A percentile compares a stretch with the other conserved stretches of the same genome.
Evolutionary conservation across 1,140 invertebrate species (phyloP).

Genomic region (Calliphora vicina): DNA sequence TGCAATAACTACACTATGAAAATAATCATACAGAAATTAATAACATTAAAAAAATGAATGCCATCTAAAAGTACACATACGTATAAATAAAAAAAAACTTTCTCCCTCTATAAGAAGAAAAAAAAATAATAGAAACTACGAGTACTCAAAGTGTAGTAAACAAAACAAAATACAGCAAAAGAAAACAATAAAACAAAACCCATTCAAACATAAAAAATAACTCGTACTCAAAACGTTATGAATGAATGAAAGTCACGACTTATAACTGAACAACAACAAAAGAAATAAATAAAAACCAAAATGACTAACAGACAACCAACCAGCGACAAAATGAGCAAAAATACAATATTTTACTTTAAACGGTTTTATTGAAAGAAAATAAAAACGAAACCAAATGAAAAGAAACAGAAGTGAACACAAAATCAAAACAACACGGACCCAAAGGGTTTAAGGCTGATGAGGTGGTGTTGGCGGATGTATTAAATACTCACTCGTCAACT

Average conservation of each 20-base stretch:
- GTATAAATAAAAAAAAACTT: background rate
- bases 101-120: background rate
- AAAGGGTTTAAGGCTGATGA: background rate
- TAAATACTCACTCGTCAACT: background rate
- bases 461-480: background rate
- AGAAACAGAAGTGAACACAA: background rate
- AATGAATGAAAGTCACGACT: conserved; percentile 12
- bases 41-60: background rate
- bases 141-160: background rate
- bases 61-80: background rate
- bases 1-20: background rate
- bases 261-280: background rate
- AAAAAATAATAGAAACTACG: background rate
- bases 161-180: background rate
- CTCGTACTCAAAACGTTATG: background rate
- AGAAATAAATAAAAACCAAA: background rate
- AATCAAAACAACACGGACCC: background rate
- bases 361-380: background rate
- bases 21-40: background rate
- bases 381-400: background rate
- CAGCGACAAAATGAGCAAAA: background rate
- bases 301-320: background rate
- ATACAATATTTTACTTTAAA: background rate
- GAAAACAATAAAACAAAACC: background rate
- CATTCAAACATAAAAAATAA: background rate